Evolutionary conservation across 2,888 invertebrate genomes (phyloP), one percentile per base, ranked within the genome.

Genomic region (Trachelus troglodyta): DNA sequence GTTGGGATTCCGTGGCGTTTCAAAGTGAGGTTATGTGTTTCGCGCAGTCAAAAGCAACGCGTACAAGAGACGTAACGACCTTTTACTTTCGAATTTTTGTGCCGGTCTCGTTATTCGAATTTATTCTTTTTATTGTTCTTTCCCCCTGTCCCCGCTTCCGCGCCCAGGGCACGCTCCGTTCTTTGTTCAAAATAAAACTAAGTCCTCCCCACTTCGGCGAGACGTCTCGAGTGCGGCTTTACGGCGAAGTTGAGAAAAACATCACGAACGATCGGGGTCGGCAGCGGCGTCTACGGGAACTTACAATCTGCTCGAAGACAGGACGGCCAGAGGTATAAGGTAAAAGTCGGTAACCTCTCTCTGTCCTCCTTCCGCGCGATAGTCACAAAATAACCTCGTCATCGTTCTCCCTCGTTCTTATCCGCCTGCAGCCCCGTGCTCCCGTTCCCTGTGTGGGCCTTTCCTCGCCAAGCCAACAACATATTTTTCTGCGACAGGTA

Each of bases 341-440:
- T 33, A 71, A 71, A 31, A 71, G 71, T 71, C 71, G 71, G 71
- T 71, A 71, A 71, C 71, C 71, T 71, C 71, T 71, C 71, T 31
- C 31, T 30, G 31, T 71, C 33, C 71, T 33, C 31, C 71, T 71
- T 31, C 71, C 71, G 71, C 56, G 23, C 56, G 56, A 56, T 56
- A 6, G 56, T 23, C 23, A 23, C 23, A 23, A 56, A 23, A 56
- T 56, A 56, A 56, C 56, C 23, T 56, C 56, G 56, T 56, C 56
- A 23, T 56, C 56, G 23, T 56, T 23, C 56, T 56, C 23, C 56
- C 23, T 56, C 9, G 56, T 56, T 15, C 56, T 56, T 56, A 56
- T 56, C 56, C 56, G 15, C 56, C 56, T 56, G 56, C 23, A 56
- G 15, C 23, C 56, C 56, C 23, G 56, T 56, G 56, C 23, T 56